These are phyloP conservation scores for Strix aluco DNA, from an alignment of 2,113 vertebrate species.

Conservation along the genomic window DNA sequence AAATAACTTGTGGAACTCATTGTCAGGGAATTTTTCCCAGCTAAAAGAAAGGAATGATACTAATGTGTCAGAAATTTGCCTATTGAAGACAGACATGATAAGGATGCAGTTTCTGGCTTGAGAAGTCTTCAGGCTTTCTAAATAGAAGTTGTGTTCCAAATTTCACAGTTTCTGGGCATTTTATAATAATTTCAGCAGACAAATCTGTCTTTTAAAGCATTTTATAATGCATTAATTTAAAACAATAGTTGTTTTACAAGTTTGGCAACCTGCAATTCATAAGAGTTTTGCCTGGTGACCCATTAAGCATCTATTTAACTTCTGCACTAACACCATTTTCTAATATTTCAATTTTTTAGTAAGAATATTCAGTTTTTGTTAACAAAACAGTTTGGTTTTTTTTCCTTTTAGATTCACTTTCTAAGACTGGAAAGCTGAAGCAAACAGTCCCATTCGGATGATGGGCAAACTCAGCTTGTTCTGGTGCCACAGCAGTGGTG, in stretches of 20 bases:
- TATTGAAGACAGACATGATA: not conserved
- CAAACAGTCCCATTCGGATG: not conserved
- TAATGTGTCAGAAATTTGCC: not conserved
- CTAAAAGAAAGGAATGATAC: not conserved
- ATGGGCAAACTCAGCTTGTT: not conserved
- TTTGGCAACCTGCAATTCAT: not conserved
- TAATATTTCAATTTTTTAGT: not conserved
- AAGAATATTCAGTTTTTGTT: not conserved
- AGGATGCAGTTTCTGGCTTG: not conserved
- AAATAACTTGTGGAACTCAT: conserved; percentile 20
- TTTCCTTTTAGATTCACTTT: not conserved
- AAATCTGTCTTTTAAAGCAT: not conserved
- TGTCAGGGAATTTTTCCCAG: not conserved
- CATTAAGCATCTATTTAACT: not conserved
- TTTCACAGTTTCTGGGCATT: not conserved
- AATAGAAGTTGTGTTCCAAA: not conserved
- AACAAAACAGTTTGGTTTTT: not conserved
- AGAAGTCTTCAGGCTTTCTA: conserved; percentile 7
- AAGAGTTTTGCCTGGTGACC: not conserved
- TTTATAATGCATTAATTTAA: not conserved
- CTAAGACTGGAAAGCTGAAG: not conserved
- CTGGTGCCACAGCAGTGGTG: not conserved
- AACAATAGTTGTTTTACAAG: not conserved
- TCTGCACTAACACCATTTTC: not conserved
- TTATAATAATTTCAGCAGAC: not conserved